Evolutionary conservation across 2,113 vertebrate genomes (phyloP).

Genomic region (Odocoileus virginianus): DNA sequence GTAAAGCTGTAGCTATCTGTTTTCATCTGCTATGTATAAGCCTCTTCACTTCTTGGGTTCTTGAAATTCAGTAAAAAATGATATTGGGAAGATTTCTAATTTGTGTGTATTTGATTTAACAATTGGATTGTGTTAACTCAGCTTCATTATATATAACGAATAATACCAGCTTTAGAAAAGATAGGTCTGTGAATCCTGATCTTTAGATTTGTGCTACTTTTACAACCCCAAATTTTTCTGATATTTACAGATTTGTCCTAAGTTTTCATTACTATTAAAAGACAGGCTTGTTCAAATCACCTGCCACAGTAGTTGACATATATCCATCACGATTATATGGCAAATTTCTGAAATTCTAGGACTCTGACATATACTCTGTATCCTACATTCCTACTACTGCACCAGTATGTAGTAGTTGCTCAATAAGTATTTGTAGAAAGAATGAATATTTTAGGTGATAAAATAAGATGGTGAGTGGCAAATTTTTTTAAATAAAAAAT

Average conservation of each 20-base stretch:
- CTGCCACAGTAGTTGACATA: not conserved
- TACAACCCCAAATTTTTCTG: not conserved
- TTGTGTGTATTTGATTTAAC: not conserved
- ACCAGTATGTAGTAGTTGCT: not conserved
- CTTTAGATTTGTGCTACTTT: not conserved
- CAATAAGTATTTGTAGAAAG: not conserved
- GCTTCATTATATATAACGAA: not conserved
- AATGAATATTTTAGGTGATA: not conserved
- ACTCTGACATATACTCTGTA: not conserved
- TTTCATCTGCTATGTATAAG: not conserved
- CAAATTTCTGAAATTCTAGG: not conserved
- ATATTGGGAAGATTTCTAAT: not conserved
- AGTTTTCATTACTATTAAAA: not conserved
- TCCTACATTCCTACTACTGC: not conserved
- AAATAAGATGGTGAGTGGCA: not conserved
- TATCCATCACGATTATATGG: not conserved
- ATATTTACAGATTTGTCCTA: not conserved
- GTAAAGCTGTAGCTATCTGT: not conserved
- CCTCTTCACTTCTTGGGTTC: not conserved
- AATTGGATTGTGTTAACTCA: not conserved
- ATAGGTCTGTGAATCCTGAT: not conserved
- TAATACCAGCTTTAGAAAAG: not conserved
- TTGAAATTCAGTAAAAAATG: not conserved
- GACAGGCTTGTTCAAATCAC: not conserved
- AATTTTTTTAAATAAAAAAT: not conserved